Evolutionary conservation across 1,140 invertebrate genomes (phyloP), one percentile per base, ranked within the genome.

Genomic region (Drosophila orena): DNA sequence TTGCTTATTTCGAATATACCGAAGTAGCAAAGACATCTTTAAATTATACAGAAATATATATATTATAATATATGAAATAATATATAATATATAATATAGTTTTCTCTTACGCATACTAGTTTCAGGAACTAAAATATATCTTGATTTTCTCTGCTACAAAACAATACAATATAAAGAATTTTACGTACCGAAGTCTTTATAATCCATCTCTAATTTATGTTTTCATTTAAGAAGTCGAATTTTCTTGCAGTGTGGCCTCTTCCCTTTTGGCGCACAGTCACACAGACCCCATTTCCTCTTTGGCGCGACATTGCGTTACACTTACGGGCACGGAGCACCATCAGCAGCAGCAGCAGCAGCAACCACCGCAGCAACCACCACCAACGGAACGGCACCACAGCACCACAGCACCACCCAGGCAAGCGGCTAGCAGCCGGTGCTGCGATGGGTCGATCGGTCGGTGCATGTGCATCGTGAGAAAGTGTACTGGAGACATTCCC

Each of bases 401-500:
- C 64, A 88, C n/a, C n/a, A 15, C 22, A 1, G 43, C 47, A 27
- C 84, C 84, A 89, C 84, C 84, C 79, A 81, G 60, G 75, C 65
- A 47, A 74, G 38, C 24, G 57, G 72, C 69, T 42, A 74, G 27
- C 37, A 86, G 83, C 83, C 83, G 78, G 74, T 86, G 77, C 68
- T 71, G 59, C 50, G 65, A 68, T 56, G 54, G 69, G 37, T 58
- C 42, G 42, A 10, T 43, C 35, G 35, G 35, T 43, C 17, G 42
- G 59, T 61, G 59, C 35, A 61, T 61, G 17, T 17, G 72, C 80
- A 91, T 91, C 90, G 90, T 91, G 90, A 91, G 90, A 91, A 91
- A 91, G 86, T 91, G 85, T 73, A 77, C 85, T 84, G 62, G 77
- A 81, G 75, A 80, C 80, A 91, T 91, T 91, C 90, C 90, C 90